Base-by-base conservation (phyloP, 1,140 invertebrate genomes). In the Drosophila arizonae region DNA sequence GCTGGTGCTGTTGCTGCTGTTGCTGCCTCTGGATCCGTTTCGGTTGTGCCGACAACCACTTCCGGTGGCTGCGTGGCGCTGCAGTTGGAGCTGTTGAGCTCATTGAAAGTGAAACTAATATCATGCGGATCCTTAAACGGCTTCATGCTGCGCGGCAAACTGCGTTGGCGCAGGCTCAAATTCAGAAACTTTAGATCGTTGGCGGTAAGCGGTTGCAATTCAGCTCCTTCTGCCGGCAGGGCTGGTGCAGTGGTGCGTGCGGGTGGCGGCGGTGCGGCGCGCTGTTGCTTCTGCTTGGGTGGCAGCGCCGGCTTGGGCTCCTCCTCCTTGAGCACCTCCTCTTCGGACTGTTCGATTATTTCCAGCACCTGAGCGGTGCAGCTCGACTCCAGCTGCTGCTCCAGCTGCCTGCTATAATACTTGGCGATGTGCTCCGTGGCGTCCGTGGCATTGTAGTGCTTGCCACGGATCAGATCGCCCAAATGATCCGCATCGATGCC, bases 101-200 rank as follows among this genome's bases (percentile, higher is more conserved):
- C 90, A 41, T 88, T 91, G 77, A 91, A 91, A 72, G 90, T 91
- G 76, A 91, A 91, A 89, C 90, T 91, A 67, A 91, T 91, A 84
- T 91, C 81, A 50, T 91, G 90, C 28, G 90, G 73, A 90, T 91
- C 90, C 81, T 90, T 91, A 76, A 89, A 89, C 57, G 90, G 90
- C 78, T 91, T 91, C 79, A 91, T 78, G 76, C 79, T 82, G 66
- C 84, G 87, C 69, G 90, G 87, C 70, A 91, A 72, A 55, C 90
- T 91, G 36, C 90, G 79, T 33, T 91, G 90, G 54, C 90, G 77
- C 72, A 91, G 80, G 85, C 79, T 91, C 74, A 91, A 60, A 60
- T 91, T 91, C 52, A 91, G 72, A 78, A 91, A 91, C 57, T 86
- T 73, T n/a, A 91, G 80, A 77, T 91, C 90, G 50, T 77, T 81